Percentiles rank a stretch among this genome's conserved stretches.
Evolutionary conservation across 2,888 invertebrate genomes (phyloP).

Genomic region (Dexiosoma caninum): DNA sequence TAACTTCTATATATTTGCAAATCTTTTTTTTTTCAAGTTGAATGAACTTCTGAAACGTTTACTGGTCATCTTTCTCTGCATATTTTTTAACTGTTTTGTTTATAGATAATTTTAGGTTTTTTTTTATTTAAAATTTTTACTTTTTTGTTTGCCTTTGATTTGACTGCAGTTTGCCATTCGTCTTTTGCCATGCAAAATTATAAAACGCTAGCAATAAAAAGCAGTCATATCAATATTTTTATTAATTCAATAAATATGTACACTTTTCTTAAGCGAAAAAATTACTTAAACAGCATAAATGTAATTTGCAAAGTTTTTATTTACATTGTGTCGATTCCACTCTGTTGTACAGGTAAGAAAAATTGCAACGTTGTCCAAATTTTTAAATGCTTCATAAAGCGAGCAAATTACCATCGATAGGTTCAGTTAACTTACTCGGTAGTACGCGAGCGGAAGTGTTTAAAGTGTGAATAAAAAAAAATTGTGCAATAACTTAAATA

Average conservation of each 20-base stretch:
- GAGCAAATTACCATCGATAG: slow-evolving; percentile 55
- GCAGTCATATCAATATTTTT: slow-evolving; percentile 64
- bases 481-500: not conserved
- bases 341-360: slow-evolving; percentile 26
- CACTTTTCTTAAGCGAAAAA: not conserved
- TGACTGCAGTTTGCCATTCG: slow-evolving; percentile 13
- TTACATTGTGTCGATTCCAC: slow-evolving; percentile 49
- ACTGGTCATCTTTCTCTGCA: not conserved
- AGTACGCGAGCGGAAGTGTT: slow-evolving; percentile 64
- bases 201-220: slow-evolving; percentile 33
- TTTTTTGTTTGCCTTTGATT: slow-evolving; percentile 38
- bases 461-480: slow-evolving; percentile 37
- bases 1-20: too few species aligned
- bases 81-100: slow-evolving; percentile 25
- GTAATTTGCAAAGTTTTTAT: slow-evolving; percentile 28
- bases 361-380: slow-evolving; percentile 67
- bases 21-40: not conserved
- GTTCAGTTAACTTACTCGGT: slow-evolving; percentile 71
- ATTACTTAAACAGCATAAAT: slow-evolving; percentile 60
- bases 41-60: slow-evolving; percentile 7
- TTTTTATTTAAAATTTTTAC: not conserved
- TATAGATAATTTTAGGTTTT: slow-evolving; percentile 7
- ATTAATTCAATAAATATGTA: slow-evolving; percentile 70
- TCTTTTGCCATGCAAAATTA: not conserved
- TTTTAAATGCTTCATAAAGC: slow-evolving; percentile 72